Percentiles rank a stretch among this genome's conserved stretches.
These are phyloP conservation scores for Ophiodon elongatus DNA, from an alignment of 2,113 vertebrate species.

Conservation along the genomic window DNA sequence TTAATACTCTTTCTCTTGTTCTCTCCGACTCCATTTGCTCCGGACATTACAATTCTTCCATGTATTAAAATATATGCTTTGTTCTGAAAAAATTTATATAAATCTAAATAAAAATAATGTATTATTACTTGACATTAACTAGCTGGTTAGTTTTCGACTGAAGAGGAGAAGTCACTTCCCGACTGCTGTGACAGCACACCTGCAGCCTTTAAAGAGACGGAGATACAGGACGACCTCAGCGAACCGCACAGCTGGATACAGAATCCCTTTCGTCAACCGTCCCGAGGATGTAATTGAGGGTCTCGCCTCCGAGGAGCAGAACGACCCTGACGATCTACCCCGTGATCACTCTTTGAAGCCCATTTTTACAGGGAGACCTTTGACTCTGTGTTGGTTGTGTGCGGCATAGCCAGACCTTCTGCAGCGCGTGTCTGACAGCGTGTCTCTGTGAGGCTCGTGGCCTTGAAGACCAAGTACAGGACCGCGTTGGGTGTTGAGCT, in stretches of 20 bases:
- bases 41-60: not conserved
- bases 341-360: not conserved
- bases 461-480: not conserved
- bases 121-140: not conserved
- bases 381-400: not conserved
- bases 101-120: not conserved
- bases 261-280: not conserved
- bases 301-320: not conserved
- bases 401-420: not conserved
- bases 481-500: not conserved
- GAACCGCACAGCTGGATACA: not conserved
- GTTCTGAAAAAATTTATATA: not conserved
- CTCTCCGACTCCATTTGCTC: not conserved
- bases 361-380: not conserved
- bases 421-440: not conserved
- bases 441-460: not conserved
- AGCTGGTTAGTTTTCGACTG: not conserved
- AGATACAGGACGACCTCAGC: not conserved
- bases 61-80: not conserved
- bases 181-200: not conserved
- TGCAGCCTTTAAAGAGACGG: not conserved
- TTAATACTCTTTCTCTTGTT: not conserved
- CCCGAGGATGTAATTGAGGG: not conserved
- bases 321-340: not conserved
- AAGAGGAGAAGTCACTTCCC: not conserved